Base-by-base conservation (phyloP, 2,113 vertebrate species). In the Chrysochloris asiatica region DNA sequence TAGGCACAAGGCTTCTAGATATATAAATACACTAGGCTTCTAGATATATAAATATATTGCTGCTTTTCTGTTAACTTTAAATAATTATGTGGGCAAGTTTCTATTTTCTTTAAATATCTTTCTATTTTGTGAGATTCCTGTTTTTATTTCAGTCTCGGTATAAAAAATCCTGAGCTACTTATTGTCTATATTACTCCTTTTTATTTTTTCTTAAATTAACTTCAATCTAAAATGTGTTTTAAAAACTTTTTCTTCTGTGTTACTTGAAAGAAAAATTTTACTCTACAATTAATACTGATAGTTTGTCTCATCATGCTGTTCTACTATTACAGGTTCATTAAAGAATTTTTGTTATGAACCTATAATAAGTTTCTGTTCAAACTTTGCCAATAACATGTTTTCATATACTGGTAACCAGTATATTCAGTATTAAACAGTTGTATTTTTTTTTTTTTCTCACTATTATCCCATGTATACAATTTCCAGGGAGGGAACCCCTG, bases 91-190 rank as follows among this genome's bases (percentile, higher is more conserved):
- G 36, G 36, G 36, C 67, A 38, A 22, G 17, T 69, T 22, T 65
- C 14, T 84, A 0, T 80, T 48, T 93, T 43, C 0, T 38, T 59
- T 83, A 38, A 67, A 38, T 4, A 38, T 38, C 38, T 65, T 89
- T 95, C 83, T 47, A 80, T 75, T 81, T 94, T 75, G 52, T 6
- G 38, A 43, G 41, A 30, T 76, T 89, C 52, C 75, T 87, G 16
- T 38, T 88, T 90, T 65, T 85, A 47, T 79, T 63, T 94, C 21
- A 69, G 47, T 75, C 47, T 82, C 43, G 59, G 2, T 94, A 22
- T 86, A 84, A 82, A 79, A 92, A 56, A 38, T 72, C 16, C 13
- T 61, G 47, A 47, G 50, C 67, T 88, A 79, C 59, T 11, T 76
- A 19, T 67, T 88, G 8, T 80, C 38, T 41, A 13, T 78, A 69